These are phyloP conservation scores for Hafferia zeledoni DNA, from an alignment of 2,797 vertebrate genomes.

Conservation along the genomic window DNA sequence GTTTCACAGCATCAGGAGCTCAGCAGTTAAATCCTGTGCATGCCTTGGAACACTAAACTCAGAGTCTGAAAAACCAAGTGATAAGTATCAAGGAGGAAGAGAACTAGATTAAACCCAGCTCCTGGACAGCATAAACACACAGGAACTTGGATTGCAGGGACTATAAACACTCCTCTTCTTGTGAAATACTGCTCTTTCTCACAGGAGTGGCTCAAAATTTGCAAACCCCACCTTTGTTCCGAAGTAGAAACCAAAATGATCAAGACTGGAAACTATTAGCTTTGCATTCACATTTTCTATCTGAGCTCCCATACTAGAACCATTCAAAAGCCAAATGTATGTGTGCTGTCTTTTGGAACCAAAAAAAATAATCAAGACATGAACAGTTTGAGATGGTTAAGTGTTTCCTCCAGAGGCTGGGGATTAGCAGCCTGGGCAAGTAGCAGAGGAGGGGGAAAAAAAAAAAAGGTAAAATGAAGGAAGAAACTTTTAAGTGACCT, in stretches of 20 bases:
- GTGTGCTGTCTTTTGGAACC: not conserved
- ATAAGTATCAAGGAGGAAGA: not conserved
- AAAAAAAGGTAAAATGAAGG: conserved; percentile 64
- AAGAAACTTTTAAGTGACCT: conserved; percentile 74
- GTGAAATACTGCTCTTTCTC: not conserved
- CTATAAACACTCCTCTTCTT: not conserved
- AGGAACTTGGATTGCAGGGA: not conserved
- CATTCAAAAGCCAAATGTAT: not conserved
- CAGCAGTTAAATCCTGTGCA: not conserved
- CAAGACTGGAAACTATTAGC: not conserved
- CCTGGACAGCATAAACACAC: not conserved
- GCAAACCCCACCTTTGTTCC: not conserved
- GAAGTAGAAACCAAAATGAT: not conserved
- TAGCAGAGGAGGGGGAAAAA: conserved; percentile 66
- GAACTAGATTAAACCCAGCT: not conserved
- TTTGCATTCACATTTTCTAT: not conserved
- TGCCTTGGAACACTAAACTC: not conserved
- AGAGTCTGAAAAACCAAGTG: not conserved
- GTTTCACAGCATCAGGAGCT: not conserved
- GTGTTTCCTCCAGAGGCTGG: conserved; percentile 46
- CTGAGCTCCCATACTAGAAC: not conserved
- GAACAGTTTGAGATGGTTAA: conserved; percentile 54
- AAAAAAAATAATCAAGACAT: conserved; percentile 61
- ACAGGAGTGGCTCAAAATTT: not conserved
- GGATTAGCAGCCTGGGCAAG: conserved; percentile 75